These are phyloP conservation scores for Okamejei kenojei DNA, from an alignment of 2,797 vertebrate species.

Conservation along the genomic window DNA sequence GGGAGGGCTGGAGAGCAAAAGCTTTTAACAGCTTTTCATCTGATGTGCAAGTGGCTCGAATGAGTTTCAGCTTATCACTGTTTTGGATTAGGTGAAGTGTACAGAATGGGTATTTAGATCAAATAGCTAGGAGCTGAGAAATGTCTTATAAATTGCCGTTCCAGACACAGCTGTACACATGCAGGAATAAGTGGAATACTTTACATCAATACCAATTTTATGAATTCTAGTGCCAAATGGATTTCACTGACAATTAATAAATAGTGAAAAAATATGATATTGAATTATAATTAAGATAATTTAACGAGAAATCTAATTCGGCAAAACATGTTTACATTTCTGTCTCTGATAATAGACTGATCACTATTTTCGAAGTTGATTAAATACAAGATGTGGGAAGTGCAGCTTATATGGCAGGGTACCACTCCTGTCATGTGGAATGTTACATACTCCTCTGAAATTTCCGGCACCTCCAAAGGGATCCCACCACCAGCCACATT, in stretches of 20 bases:
- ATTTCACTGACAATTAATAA: background rate
- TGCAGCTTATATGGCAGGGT: background rate
- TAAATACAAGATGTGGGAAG: background rate
- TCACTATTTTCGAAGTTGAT: background rate
- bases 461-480: no score
- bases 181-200: background rate
- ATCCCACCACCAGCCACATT: no score
- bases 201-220: background rate
- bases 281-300: background rate
- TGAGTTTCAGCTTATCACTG: conserved; percentile 2
- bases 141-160: background rate
- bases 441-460: no score
- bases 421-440: background rate
- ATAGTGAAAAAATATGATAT: background rate
- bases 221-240: background rate
- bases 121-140: background rate
- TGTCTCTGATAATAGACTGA: background rate
- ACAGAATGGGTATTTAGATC: background rate
- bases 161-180: background rate
- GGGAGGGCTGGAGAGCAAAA: background rate
- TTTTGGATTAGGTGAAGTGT: background rate
- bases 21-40: background rate
- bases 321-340: background rate
- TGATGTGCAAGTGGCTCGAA: background rate
- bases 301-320: background rate